Evolutionary conservation across 2,113 vertebrate genomes (phyloP), one percentile per base, ranked within the genome.

Genomic region (Egretta garzetta): DNA sequence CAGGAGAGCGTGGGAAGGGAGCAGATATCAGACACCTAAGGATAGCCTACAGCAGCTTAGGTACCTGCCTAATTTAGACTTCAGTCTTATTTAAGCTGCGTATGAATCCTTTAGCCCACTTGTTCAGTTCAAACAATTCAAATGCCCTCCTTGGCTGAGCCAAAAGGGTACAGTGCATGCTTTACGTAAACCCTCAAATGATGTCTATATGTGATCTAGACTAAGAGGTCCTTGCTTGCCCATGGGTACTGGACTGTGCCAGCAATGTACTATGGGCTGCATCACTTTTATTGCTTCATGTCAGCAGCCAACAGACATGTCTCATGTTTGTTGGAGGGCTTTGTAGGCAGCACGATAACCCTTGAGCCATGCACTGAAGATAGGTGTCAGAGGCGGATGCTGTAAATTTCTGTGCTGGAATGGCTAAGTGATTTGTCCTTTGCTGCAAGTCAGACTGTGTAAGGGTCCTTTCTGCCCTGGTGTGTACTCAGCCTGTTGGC

Each of bases 391-490:
- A 26, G 33, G 18, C 2, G 23, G 23, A 47, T n/a, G 49, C 66
- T 68, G 33, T 30, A 56, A 52, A 43, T 66, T 41, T 67, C 64
- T 47, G 1, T 59, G 58, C 37, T 47, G 55, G 37, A 79, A 82
- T 32, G 23, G 19, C 35, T 5, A 5, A 58, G 18, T 50, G 35
- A 27, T 62, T 89, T 86, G 15, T 37, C 64, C n/a, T 74, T 71
- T 4, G 2, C 37, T 0, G 0, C 49, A 53, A 63, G 23, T 91
- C 67, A 53, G 35, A 27, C 16, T 58, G 45, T 4, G 16, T 45
- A 68, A 81, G 43, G 35, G 15, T 35, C 27, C 35, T 83, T 88
- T 88, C 67, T 91, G 26, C 35, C 14, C 35, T 56, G 52, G 11
- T 74, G 30, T 27, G 14, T 49, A 12, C 62, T 84, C 55, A 87